Percentiles rank a stretch among this genome's conserved stretches.
These are phyloP conservation scores for Phalloptychus januarius DNA, from an alignment of 2,797 vertebrate species.

Conservation along the genomic window DNA sequence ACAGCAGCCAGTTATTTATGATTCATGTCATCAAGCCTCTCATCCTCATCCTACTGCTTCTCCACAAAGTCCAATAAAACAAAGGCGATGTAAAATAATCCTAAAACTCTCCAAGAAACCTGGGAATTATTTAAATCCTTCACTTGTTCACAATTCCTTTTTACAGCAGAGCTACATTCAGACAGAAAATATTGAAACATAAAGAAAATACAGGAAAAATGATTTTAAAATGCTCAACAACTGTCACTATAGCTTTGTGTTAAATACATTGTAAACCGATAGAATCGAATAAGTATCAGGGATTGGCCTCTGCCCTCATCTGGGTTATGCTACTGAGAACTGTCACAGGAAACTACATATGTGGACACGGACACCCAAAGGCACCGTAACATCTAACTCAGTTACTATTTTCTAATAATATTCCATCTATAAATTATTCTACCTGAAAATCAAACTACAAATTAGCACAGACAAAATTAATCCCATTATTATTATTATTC, in stretches of 20 bases:
- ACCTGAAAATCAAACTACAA: neutral
- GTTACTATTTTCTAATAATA: neutral
- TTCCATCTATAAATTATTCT: neutral
- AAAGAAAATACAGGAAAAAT: neutral
- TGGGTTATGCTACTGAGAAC: neutral
- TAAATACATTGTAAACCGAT: neutral
- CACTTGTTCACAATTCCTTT: neutral
- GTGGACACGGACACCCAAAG: too few relatives aligned
- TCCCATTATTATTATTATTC: neutral
- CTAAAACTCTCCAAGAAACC: constrained; percentile 35
- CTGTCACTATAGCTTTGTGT: neutral
- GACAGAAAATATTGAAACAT: neutral
- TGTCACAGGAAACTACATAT: neutral
- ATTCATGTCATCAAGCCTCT: constrained; percentile 29
- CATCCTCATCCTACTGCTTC: constrained; percentile 37
- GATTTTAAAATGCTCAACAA: neutral
- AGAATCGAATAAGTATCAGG: neutral
- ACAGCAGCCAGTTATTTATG: constrained; percentile 45
- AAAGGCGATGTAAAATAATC: constrained; percentile 19
- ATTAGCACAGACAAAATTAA: neutral
- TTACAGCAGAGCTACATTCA: neutral
- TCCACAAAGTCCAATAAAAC: constrained; percentile 35
- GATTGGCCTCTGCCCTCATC: neutral
- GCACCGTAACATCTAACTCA: too few relatives aligned
- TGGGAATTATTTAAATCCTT: constrained; percentile 16